phyloP scores from a whole-genome alignment of 1,140 invertebrate species.

The Oppia nitens region DNA sequence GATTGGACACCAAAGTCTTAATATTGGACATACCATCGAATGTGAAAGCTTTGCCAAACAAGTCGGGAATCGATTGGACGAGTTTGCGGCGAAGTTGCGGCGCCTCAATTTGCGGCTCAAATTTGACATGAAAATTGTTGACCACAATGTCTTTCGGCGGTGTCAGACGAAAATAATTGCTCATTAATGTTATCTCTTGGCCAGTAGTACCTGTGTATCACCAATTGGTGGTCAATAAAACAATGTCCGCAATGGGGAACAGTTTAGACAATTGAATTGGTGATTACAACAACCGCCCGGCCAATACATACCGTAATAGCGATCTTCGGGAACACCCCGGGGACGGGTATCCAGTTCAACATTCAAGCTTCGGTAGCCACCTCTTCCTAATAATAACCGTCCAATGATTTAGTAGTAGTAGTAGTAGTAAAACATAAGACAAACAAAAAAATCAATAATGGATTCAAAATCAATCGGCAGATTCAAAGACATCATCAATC shows the following conservation, averaged over 20 bases:
- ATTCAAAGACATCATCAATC: background rate
- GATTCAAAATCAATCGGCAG: too few relatives aligned
- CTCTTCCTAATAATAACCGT: background rate
- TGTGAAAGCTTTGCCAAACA: background rate
- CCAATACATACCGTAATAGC: too few relatives aligned
- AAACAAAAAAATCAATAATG: too few relatives aligned
- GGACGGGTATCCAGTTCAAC: background rate
- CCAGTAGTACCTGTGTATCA: background rate
- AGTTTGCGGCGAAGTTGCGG: background rate
- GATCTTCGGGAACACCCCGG: background rate
- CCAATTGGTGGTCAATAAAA: background rate
- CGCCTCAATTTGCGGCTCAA: slow-evolving; percentile 4
- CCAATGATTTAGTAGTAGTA: too few relatives aligned
- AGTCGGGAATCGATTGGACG: background rate
- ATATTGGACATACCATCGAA: slow-evolving; percentile 10
- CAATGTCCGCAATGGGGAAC: too few relatives aligned
- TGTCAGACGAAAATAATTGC: background rate
- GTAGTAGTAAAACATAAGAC: too few relatives aligned
- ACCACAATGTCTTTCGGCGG: background rate
- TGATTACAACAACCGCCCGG: background rate
- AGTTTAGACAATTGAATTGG: background rate
- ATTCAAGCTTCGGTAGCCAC: background rate
- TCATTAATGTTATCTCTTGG: background rate
- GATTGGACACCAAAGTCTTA: background rate
- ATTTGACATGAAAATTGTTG: slow-evolving; percentile 1